Evolutionary conservation across 2,888 invertebrate species (phyloP), one percentile per base, ranked within the genome.

Genomic region (Drosophila crucigera): DNA sequence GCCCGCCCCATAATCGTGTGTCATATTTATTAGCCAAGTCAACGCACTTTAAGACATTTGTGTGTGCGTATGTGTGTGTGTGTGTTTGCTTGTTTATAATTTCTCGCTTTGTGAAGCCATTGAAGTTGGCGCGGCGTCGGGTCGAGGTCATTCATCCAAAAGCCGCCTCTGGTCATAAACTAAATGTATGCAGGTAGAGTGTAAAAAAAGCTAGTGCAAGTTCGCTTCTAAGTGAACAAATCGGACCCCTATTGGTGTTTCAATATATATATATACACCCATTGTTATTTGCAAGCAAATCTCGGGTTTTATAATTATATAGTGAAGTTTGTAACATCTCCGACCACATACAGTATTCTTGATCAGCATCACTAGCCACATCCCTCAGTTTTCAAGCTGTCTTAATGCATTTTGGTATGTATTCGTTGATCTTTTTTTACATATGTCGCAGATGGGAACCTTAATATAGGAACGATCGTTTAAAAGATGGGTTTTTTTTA

Each of bases 61-160:
- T 11, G 16, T 49, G 54, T 59, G 14, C 33, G 11, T 22, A 22
- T 33, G 19, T 49, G n/a, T 4, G 25, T 33, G 50, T 50, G n/a
- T 31, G n/a, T 49, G 49, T 33, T 28, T 37, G n/a, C 35, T 14
- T 50, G 50, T 9, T 39, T 49, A 61, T 59, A 35, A 49, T 55
- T 43, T 47, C 41, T 25, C n/a, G 56, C 16, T 19, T 22, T 54
- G 35, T n/a, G 71, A 77, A 81, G 68, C 67, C 81, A 37, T 81
- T 77, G 39, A 80, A 80, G 77, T 71, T 31, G 53, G 49, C 60
- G 49, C 37, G 43, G 49, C 22, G 52, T 14, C 66, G 63, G 77
- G 77, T 80, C 78, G 80, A 80, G 80, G 80, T 78, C 80, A 67
- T 76, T 76, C 77, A 76, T 76, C 80, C 71, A 70, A 60, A 31